Conservation (phyloP, 2,888 invertebrate species). For the Amphimallon solstitiale region DNA sequence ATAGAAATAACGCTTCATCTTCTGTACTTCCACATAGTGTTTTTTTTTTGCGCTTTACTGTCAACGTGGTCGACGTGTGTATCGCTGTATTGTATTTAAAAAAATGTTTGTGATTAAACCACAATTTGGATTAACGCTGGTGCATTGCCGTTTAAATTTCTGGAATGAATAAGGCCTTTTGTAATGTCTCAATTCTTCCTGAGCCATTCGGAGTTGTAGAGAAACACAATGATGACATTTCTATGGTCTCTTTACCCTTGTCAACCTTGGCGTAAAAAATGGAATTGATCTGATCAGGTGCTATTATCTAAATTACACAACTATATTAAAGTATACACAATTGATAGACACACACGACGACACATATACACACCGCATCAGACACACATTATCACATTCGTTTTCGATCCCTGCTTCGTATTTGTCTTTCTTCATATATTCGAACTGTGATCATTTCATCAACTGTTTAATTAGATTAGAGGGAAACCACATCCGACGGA, state of each 20-base stretch:
- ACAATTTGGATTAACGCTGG: background rate
- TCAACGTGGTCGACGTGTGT: slow-evolving; percentile 4
- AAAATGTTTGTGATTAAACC: slow-evolving; percentile 12
- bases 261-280: slow-evolving; percentile 56
- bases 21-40: no score
- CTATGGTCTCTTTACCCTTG: slow-evolving; percentile 49
- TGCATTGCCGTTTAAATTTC: background rate
- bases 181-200: slow-evolving; percentile 23
- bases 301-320: slow-evolving; percentile 30
- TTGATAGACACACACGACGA: slow-evolving; percentile 1
- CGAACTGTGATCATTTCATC: slow-evolving; percentile 34
- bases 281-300: slow-evolving; percentile 33
- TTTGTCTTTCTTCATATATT: slow-evolving; percentile 15
- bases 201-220: slow-evolving; percentile 32
- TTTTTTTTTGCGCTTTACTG: slow-evolving; percentile 12
- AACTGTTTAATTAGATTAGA: slow-evolving; percentile 35
- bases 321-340: slow-evolving; percentile 26
- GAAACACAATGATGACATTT: slow-evolving; percentile 40
- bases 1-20: background rate
- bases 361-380: slow-evolving; percentile 13
- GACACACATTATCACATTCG: slow-evolving; percentile 13
- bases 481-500: slow-evolving; percentile 36
- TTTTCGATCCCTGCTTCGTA: slow-evolving; percentile 13
- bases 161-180: slow-evolving; percentile 1
- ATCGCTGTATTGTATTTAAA: slow-evolving; percentile 11